These are phyloP conservation scores for Troglohyphantes excavatus DNA, from an alignment of 2,888 invertebrate species.

Conservation along the genomic window DNA sequence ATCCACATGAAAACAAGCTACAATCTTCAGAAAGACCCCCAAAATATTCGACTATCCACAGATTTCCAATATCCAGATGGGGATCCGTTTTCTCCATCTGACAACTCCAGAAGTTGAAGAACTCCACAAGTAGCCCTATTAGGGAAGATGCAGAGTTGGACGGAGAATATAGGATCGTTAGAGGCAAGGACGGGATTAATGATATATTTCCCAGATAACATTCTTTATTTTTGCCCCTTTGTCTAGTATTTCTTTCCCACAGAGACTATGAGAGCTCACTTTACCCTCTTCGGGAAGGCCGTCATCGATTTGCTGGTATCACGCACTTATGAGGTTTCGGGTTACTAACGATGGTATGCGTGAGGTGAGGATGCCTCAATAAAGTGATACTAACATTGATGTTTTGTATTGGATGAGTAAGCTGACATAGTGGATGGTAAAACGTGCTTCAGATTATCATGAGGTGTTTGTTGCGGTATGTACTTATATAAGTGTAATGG, in stretches of 20 bases:
- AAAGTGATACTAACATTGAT: too few species aligned
- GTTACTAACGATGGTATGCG: too few species aligned
- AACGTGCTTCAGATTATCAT: too few species aligned
- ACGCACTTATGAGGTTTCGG: constrained; percentile 27
- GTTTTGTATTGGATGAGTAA: too few species aligned
- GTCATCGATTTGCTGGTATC: constrained; percentile 55
- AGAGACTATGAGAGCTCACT: not conserved
- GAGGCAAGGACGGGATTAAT: constrained; percentile 55
- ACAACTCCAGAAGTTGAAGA: constrained; percentile 34
- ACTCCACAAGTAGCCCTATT: constrained; percentile 55
- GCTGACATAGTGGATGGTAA: too few species aligned
- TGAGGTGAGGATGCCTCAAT: too few species aligned
- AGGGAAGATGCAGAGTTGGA: constrained; percentile 35
- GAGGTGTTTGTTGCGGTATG: too few species aligned
- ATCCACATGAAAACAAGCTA: too few species aligned
- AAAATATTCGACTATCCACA: constrained; percentile 13
- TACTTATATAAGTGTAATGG: too few species aligned
- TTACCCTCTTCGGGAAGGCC: constrained; percentile 56
- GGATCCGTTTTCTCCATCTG: constrained; percentile 24
- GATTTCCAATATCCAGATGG: constrained; percentile 34
- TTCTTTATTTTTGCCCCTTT: constrained; percentile 36
- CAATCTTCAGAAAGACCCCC: too few species aligned
- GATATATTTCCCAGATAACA: constrained; percentile 44
- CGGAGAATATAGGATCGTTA: constrained; percentile 56
- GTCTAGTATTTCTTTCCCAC: constrained; percentile 11